Base-by-base conservation (phyloP, 2,797 vertebrate genomes). In the Eupleurogrammus muticus region DNA sequence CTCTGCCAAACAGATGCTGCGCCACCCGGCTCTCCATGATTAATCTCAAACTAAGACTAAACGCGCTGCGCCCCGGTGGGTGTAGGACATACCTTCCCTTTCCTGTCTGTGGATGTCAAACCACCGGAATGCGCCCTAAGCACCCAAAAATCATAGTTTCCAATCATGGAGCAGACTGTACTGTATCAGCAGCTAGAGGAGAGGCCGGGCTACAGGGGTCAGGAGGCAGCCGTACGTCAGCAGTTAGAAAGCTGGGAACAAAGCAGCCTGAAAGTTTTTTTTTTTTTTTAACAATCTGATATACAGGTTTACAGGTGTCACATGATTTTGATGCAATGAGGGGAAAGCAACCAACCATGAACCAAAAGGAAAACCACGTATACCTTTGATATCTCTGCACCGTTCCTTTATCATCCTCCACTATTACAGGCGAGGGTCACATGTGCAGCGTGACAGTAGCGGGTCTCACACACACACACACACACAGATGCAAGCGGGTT, bases 21-120 rank as follows among this genome's bases (percentile, higher is more conserved):
- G 0, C 51, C 55, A 23, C 56, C 49, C 28, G 16, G 56, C 49
- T 63, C 17, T 47, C 16, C 23, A 9, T 55, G 53, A 46, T 62
- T 12, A 5, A 36, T 57, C 74, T 20, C 20, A 70, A 68, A 35
- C 11, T 17, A 44, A 24, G 75, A 77, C 67, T 63, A 65, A 85
- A 85, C 55, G 13, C 46, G 72, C 66, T 67, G 55, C 28, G 50
- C 42, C 21, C 67, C 73, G 69, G 51, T 57, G 51, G 2, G 2
- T 42, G 68, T 70, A 79, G 70, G 19, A 73, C 11, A 75, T 49
- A 51, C 72, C 70, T 54, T 66, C n/a, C 48, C 72, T 42, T 72
- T 59, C 16, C 28, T 74, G 75, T 51, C 55, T 48, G 35, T 52
- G n/a, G 42, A 57, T 72, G 65, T 73, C 48, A 76, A 70, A 21